Conservation (phyloP, 2,888 invertebrate genomes). For the Mesorhabditis spiculigera region DNA sequence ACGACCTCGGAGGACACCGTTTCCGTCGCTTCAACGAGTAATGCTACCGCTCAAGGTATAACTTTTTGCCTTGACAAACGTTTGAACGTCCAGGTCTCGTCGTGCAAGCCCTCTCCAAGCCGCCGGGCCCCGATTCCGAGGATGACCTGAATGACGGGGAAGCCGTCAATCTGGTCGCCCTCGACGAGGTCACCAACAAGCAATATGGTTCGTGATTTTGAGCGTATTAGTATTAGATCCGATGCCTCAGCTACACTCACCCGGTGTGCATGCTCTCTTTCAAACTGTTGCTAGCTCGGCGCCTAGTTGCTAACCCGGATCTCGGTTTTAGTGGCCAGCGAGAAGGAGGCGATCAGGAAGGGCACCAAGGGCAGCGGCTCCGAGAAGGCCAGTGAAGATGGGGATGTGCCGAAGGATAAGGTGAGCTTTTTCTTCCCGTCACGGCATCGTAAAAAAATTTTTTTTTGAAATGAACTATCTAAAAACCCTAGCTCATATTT, state of each 20-base stretch:
- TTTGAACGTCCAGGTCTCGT: not conserved
- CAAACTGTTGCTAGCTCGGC: not conserved
- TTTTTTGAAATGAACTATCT: no score
- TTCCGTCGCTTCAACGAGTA: slow-evolving; percentile 1
- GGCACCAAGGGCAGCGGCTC: not conserved
- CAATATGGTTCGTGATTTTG: slow-evolving; percentile 26
- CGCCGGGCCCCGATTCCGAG: slow-evolving; percentile 35
- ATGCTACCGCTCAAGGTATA: not conserved
- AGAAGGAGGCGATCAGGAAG: not conserved
- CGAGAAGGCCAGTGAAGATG: slow-evolving; percentile 40
- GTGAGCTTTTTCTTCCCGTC: slow-evolving; percentile 21
- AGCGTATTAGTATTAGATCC: no score
- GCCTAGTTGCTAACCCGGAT: not conserved
- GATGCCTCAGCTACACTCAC: no score
- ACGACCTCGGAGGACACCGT: not conserved
- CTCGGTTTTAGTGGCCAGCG: slow-evolving; percentile 1
- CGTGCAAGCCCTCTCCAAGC: not conserved
- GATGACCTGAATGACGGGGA: slow-evolving; percentile 46
- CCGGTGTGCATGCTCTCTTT: not conserved
- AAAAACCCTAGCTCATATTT: no score
- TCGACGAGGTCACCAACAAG: slow-evolving; percentile 45
- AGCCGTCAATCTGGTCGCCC: slow-evolving; percentile 53
- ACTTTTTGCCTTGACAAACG: not conserved
- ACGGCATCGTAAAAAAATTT: not conserved
- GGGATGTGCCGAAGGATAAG: slow-evolving; percentile 25